A percentile compares a stretch with the other conserved stretches of the same genome.
These are phyloP conservation scores for Porites australiensis DNA, from an alignment of 64 coral and sea anemone species.

Conservation along the genomic window DNA sequence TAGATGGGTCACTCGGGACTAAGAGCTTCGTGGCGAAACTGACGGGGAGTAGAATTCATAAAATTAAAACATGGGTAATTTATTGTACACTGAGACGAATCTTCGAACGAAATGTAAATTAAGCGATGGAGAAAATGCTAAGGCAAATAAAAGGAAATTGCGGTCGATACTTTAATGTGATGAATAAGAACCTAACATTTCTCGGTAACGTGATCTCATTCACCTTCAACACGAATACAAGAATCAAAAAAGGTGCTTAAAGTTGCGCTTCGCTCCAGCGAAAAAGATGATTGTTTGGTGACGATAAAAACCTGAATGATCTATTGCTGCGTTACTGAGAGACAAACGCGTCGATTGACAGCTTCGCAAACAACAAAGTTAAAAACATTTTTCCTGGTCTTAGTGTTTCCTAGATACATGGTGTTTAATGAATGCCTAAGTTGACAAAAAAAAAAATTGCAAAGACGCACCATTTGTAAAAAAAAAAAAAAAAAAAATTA, in stretches of 20 bases:
- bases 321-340: conserved; percentile 19
- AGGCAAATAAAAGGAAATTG: not conserved
- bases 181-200: not conserved
- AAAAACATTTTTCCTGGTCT: conserved; percentile 3
- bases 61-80: too few species aligned
- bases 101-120: not conserved
- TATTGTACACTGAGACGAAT: not conserved
- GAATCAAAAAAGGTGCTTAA: not conserved
- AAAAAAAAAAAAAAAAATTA: too few species aligned
- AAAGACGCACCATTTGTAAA: too few species aligned
- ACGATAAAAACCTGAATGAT: not conserved
- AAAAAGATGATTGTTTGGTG: not conserved
- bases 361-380: conserved; percentile 22
- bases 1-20: not conserved
- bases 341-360: conserved; percentile 7
- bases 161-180: not conserved
- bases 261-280: not conserved
- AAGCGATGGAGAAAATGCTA: not conserved
- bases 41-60: too few species aligned
- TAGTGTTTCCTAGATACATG: conserved; percentile 2
- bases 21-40: too few species aligned
- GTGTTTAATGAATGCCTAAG: not conserved
- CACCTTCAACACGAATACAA: conserved; percentile 2
- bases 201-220: not conserved
- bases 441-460: not conserved